Evolutionary conservation across 1,140 invertebrate species (phyloP), one percentile per base, ranked within the genome.

Genomic region (Mercenaria mercenaria): DNA sequence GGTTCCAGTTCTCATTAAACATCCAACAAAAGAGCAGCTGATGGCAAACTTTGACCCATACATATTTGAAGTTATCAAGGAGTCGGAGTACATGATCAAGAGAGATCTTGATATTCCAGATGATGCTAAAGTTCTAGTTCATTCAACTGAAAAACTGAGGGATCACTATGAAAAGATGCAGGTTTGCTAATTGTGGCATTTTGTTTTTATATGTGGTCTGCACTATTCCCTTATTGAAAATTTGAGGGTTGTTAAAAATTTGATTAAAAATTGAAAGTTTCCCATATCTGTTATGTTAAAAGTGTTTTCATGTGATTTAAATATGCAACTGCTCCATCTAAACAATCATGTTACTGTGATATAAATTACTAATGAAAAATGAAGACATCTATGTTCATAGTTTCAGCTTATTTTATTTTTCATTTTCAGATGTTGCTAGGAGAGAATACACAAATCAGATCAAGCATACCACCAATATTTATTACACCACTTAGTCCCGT

Each of bases 21-120:
- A 94, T 83, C 92, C 94, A 10, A 94, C 92, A 10, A 94, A 92
- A 13, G 90, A 93, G n/a, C 92, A 95, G 2, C 76, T 96, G 81
- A 89, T 94, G 18, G 91, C 95, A 13, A 96, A 96, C 88, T 95
- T 94, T 92, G 96, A 95, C 80, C 92, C 93, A 4, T 93, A 93
- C 88, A 92, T 95, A 15, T 92, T 92, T 88, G 94, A 95, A 86
- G 92, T 99, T 10, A 97, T 99, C 18, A 96, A 98, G 64, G 98
- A 99, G 95, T 97, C 98, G 0, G 98, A 98, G 93, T 97, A 98
- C 94, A 96, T 99, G 92, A 97, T 97, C 0, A 99, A 99, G 95
- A 97, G 99, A 96, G 97, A 97, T 6, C 94, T 98, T 11, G 97
- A 98, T 29, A 96, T 98, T 69, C 98, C 98, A 0, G 97, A 98